Conservation (phyloP, 1,140 invertebrate genomes). For the Episyrphus balteatus region DNA sequence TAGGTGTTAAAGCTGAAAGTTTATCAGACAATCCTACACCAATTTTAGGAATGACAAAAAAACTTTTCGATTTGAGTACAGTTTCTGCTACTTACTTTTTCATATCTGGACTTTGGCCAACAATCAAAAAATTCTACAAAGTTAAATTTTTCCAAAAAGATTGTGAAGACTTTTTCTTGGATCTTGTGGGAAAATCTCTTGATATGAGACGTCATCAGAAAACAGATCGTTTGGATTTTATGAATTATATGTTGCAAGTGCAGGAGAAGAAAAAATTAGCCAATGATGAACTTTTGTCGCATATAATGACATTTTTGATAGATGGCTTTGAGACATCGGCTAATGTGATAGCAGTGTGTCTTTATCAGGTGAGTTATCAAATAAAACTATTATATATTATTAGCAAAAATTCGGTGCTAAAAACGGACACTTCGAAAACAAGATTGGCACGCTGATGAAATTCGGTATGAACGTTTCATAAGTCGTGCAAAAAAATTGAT, state of each 20-base stretch:
- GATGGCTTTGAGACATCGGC: conserved; percentile 32
- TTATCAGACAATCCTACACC: conserved; percentile 23
- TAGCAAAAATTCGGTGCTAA: no score
- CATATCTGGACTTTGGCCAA: conserved; percentile 16
- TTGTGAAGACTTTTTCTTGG: conserved; percentile 27
- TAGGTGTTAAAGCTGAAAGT: conserved; percentile 37
- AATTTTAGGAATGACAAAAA: conserved; percentile 12
- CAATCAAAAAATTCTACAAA: conserved; percentile 10
- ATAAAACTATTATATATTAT: no score
- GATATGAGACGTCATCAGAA: conserved; percentile 20
- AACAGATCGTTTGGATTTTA: conserved; percentile 22
- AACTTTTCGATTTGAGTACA: conserved; percentile 19
- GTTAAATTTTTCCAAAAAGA: conserved; percentile 15
- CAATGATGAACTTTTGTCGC: conserved; percentile 10
- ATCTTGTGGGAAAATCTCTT: no score
- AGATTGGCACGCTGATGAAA: no score
- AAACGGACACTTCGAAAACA: no score
- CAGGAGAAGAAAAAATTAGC: conserved; percentile 20
- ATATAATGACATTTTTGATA: conserved; percentile 24
- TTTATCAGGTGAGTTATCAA: conserved; percentile 15
- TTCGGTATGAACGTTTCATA: no score
- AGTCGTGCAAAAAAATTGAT: no score
- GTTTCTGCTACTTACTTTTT: no score
- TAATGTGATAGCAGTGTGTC: conserved; percentile 10
- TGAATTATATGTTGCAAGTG: conserved; percentile 32